Conservation (phyloP, 2,888 invertebrate genomes). For the Amphipoea lucens region DNA sequence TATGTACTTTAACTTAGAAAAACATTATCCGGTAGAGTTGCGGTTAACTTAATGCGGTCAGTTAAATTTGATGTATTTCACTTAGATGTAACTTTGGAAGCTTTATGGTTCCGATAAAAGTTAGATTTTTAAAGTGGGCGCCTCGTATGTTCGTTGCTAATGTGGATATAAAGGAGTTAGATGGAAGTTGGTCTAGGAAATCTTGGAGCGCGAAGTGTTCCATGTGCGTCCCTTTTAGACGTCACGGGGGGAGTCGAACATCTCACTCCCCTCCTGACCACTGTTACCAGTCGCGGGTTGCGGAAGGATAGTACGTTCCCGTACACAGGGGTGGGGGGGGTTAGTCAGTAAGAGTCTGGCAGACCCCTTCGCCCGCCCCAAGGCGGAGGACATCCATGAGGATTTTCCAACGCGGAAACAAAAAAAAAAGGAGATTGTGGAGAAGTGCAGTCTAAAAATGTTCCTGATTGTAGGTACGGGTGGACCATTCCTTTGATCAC, state of each 20-base stretch:
- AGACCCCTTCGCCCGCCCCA: too few species aligned
- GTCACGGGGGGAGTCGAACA: too few species aligned
- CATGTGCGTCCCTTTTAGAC: too few species aligned
- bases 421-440: not conserved
- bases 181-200: conserved; percentile 12
- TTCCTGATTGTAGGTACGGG: not conserved
- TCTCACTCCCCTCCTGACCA: too few species aligned
- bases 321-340: too few species aligned
- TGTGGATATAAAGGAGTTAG: conserved; percentile 37
- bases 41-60: conserved; percentile 78
- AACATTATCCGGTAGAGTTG: conserved; percentile 74
- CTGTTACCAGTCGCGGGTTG: too few species aligned
- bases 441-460: not conserved
- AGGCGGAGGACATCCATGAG: too few species aligned
- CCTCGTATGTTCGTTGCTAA: conserved; percentile 41
- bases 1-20: conserved; percentile 78
- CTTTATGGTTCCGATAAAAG: conserved; percentile 71
- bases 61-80: conserved; percentile 81
- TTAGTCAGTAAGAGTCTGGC: too few species aligned
- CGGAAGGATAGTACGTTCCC: too few species aligned
- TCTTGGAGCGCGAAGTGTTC: too few species aligned
- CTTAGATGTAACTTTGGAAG: conserved; percentile 75
- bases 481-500: not conserved
- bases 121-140: conserved; percentile 64
- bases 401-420: too few species aligned